Evolutionary conservation across 2,113 vertebrate genomes (phyloP), one percentile per base, ranked within the genome.

Genomic region (Sturnira hondurensis): DNA sequence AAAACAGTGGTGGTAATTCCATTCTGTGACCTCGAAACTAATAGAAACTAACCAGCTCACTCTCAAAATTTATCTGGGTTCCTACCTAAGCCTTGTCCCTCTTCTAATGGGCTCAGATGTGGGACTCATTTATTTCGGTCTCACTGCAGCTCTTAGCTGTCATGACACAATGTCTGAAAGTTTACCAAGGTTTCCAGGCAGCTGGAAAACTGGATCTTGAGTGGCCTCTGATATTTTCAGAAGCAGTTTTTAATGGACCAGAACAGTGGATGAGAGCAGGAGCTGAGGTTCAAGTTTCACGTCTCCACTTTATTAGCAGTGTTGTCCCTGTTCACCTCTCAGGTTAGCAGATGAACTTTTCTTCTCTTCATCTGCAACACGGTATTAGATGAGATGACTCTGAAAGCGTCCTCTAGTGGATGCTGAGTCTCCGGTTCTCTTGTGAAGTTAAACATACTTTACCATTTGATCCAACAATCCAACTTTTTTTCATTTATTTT

Each of bases 21-120:
- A 54, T 65, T 93, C 50, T 94, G 41, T 93, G 61, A 92, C 31
- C 78, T 90, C 70, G 80, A 86, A 89, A 77, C 45, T 92, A 77
- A 89, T 70, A 68, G 83, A 86, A 89, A 54, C 41, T 54, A 80
- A 87, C n/a, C 38, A 85, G n/a, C 58, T 61, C 54, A 54, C 20
- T 86, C 93, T 89, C 33, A 68, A n/a, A 86, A 43, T 90, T 26
- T 86, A 19, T 73, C 14, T 63, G 9, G 16, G 20, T 70, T 91
- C 50, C 50, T 47, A 43, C n/a, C 61, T 81, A 61, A 50, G 13
- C 91, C 41, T 63, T 85, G 3, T 58, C 78, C 13, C 4, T 84
- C 22, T 38, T 88, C 68, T 83, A 28, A 52, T 71, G 84, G 33
- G 26, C 86, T 77, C 82, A 50, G 45, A 33, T 58, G 36, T 92